Conservation (phyloP, 2,888 invertebrate species). For the Callosobruchus maculatus region DNA sequence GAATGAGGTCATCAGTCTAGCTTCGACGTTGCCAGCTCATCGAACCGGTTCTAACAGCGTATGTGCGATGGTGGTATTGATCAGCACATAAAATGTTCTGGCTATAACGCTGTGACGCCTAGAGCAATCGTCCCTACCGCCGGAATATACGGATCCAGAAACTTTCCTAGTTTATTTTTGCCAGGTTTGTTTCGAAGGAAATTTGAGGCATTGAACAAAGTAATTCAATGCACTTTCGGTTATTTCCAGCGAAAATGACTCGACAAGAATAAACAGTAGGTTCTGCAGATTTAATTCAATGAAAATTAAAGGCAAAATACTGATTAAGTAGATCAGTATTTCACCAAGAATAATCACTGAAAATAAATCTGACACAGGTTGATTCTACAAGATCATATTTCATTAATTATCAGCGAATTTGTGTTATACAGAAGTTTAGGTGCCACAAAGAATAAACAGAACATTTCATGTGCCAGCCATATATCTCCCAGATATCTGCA, state of each 20-base stretch:
- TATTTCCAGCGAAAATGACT: background rate
- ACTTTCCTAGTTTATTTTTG: background rate
- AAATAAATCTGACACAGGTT: background rate
- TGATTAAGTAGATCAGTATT: background rate
- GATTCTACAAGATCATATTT: too few relatives aligned
- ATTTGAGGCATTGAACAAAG: background rate
- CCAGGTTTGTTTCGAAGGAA: background rate
- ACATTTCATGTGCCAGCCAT: too few relatives aligned
- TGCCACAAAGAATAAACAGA: too few relatives aligned
- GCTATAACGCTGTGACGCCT: background rate
- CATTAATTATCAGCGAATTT: too few relatives aligned
- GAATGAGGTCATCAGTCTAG: too few relatives aligned
- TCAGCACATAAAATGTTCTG: background rate
- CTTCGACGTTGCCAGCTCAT: background rate
- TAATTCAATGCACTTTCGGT: background rate
- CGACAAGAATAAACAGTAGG: background rate
- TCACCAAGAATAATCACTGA: background rate
- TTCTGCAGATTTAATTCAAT: background rate
- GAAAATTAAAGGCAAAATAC: background rate
- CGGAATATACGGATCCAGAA: too few relatives aligned
- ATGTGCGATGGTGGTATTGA: background rate
- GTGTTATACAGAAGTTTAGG: too few relatives aligned
- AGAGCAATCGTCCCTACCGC: too few relatives aligned
- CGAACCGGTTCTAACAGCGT: background rate
- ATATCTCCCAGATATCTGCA: too few relatives aligned